These are phyloP conservation scores for Punctoribates punctum DNA, from an alignment of 2,888 invertebrate species.

Conservation along the genomic window DNA sequence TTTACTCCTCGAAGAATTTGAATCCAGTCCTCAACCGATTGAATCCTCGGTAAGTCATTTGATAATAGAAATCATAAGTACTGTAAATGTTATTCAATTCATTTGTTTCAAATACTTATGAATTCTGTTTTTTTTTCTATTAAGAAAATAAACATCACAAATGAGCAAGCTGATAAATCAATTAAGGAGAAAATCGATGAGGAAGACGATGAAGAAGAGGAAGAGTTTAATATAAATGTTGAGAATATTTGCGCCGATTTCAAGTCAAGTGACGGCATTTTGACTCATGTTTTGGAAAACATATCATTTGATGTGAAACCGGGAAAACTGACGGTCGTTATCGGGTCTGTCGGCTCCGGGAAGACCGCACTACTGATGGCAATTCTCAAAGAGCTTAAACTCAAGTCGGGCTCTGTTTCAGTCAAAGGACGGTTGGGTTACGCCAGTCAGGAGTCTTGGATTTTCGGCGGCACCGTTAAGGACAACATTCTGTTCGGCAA, in stretches of 20 bases:
- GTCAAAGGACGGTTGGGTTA: conserved; percentile 55
- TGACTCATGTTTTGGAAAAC: conserved; percentile 50
- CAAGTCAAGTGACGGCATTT: conserved; percentile 49
- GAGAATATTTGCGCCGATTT: neutral
- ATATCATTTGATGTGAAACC: conserved; percentile 52
- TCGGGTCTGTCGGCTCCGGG: conserved; percentile 72
- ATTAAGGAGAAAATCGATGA: neutral
- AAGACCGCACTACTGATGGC: conserved; percentile 58
- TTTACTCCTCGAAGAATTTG: conserved; percentile 7
- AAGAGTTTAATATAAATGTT: neutral
- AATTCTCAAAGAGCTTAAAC: conserved; percentile 54
- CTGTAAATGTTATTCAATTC: neutral
- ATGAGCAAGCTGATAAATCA: neutral
- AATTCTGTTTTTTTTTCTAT: no score
- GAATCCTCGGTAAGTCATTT: neutral
- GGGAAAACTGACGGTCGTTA: conserved; percentile 62
- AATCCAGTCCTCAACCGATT: neutral
- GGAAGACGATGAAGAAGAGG: conserved; percentile 10
- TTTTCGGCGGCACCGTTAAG: conserved; percentile 63
- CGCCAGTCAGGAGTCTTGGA: conserved; percentile 51
- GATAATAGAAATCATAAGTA: neutral
- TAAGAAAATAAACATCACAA: neutral
- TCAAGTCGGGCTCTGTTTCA: conserved; percentile 51
- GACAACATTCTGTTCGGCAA: conserved; percentile 90
- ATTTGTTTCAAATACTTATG: no score